Conservation (phyloP, 92 coral and sea anemone genomes). For the Porites evermanni region DNA sequence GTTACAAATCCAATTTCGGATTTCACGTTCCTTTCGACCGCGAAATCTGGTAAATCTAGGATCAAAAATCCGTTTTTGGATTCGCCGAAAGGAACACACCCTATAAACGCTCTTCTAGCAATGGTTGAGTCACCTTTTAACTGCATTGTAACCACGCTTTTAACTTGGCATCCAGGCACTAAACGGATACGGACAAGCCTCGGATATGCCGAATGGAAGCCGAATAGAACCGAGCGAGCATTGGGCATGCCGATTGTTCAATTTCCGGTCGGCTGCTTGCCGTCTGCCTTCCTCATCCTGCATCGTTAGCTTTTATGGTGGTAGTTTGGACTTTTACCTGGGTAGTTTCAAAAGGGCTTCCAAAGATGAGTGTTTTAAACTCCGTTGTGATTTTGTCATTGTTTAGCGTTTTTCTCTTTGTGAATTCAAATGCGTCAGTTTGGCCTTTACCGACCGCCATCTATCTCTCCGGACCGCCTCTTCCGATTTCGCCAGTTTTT, state of each 20-base stretch:
- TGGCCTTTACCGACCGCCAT: conserved; percentile 78
- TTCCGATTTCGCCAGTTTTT: conserved; percentile 71
- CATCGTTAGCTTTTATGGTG: too few species aligned
- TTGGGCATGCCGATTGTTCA: conserved; percentile 5
- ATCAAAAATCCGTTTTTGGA: too few species aligned
- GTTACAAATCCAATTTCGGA: too few species aligned
- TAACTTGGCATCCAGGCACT: conserved; percentile 8
- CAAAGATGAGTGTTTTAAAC: not conserved
- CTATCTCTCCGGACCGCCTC: conserved; percentile 50
- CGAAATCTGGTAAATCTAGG: too few species aligned
- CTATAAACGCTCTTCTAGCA: not conserved
- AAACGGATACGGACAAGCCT: not conserved
- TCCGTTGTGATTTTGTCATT: not conserved
- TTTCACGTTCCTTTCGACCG: too few species aligned
- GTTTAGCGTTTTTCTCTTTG: not conserved
- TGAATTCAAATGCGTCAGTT: not conserved
- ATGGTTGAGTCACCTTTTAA: not conserved
- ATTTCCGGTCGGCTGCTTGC: too few species aligned
- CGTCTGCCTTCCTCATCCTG: too few species aligned
- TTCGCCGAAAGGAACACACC: too few species aligned
- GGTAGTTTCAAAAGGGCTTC: not conserved
- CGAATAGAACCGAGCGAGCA: not conserved
- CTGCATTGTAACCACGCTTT: conserved; percentile 35
- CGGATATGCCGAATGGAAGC: not conserved
- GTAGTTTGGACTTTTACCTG: not conserved